Percentiles rank a stretch among this genome's conserved stretches.
These are phyloP conservation scores for Halcyon leucocephala DNA, from an alignment of 2,797 vertebrate genomes.

Conservation along the genomic window DNA sequence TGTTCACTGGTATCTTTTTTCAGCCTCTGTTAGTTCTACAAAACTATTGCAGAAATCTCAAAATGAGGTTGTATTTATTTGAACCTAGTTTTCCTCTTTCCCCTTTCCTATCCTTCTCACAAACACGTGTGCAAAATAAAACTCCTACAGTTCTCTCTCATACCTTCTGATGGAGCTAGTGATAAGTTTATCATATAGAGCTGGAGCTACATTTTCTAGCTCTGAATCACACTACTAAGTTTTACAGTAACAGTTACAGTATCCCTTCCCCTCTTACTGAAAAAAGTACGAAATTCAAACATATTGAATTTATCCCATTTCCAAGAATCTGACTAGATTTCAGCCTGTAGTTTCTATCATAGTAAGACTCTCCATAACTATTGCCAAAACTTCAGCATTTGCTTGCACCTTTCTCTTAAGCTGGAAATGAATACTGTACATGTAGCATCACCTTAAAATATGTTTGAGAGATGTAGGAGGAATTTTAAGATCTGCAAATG, in stretches of 20 bases:
- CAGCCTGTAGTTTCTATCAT: not conserved
- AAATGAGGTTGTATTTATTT: not conserved
- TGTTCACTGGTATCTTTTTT: not conserved
- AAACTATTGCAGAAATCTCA: not conserved
- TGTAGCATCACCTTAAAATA: conserved; percentile 43
- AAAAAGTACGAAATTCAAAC: not conserved
- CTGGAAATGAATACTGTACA: conserved; percentile 8
- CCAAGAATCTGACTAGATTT: conserved; percentile 21
- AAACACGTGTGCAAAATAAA: not conserved
- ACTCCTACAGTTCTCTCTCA: not conserved
- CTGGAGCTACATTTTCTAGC: not conserved
- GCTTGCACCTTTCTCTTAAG: conserved; percentile 44
- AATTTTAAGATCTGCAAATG: conserved; percentile 52
- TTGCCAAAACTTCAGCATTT: conserved; percentile 49
- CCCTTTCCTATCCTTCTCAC: not conserved
- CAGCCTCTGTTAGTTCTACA: not conserved
- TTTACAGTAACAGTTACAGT: conserved; percentile 3
- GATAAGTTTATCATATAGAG: not conserved
- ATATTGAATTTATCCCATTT: conserved; percentile 15
- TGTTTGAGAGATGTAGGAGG: conserved; percentile 49
- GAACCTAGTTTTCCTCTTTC: not conserved
- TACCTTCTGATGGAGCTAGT: not conserved
- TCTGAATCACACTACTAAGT: not conserved
- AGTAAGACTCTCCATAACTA: not conserved
- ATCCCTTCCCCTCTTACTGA: not conserved